Percentiles rank a stretch among this genome's conserved stretches.
phyloP scores from a whole-genome alignment of 2,113 vertebrate genomes.

The Hipposideros armiger region DNA sequence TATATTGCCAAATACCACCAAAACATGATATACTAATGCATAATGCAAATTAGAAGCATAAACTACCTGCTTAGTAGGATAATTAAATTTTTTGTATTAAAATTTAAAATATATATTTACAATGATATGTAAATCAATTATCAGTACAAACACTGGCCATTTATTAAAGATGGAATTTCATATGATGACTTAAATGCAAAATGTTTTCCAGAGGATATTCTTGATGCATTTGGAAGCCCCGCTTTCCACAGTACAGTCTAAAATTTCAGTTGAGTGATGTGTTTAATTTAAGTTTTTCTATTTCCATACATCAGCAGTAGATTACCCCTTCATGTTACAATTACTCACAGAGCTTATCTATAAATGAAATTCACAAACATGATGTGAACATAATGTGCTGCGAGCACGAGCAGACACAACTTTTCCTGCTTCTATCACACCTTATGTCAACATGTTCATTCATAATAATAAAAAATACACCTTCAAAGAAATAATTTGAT shows the following conservation, averaged over 20 bases:
- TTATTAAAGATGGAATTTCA: background rate
- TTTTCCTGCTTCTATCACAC: constrained; percentile 71
- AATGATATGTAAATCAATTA: background rate
- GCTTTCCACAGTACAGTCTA: constrained; percentile 40
- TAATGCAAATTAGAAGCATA: constrained; percentile 18
- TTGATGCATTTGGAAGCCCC: constrained; percentile 40
- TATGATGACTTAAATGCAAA: background rate
- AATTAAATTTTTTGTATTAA: background rate
- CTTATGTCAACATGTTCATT: constrained; percentile 76
- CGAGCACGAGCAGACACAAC: constrained; percentile 56
- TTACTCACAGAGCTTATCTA: constrained; percentile 87
- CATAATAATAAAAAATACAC: constrained; percentile 59
- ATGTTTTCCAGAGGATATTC: background rate
- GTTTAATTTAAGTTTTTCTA: constrained; percentile 81
- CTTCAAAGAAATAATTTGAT: constrained; percentile 60
- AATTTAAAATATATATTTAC: background rate
- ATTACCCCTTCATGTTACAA: constrained; percentile 85
- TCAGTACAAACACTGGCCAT: background rate
- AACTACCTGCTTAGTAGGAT: background rate
- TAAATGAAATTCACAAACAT: constrained; percentile 86
- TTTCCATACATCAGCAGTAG: constrained; percentile 84
- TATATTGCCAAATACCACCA: background rate
- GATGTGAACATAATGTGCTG: constrained; percentile 82
- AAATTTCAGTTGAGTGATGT: constrained; percentile 84
- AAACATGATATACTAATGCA: background rate